Conservation (phyloP, 2,888 invertebrate genomes). For the Orthonevra nobilis region DNA sequence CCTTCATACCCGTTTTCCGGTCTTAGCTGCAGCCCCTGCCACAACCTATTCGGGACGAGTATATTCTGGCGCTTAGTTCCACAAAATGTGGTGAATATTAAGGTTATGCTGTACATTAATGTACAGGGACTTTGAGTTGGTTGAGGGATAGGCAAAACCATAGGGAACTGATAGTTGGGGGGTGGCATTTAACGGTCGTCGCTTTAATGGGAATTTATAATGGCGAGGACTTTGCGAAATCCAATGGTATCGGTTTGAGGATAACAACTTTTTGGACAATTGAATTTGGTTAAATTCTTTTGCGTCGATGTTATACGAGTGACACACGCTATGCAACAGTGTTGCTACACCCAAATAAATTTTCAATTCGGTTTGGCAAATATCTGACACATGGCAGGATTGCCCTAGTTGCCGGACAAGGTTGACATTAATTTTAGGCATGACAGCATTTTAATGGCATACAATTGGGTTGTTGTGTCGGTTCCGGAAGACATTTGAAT, state of each 20-base stretch:
- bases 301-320: constrained; percentile 19
- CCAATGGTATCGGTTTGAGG: constrained; percentile 14
- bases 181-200: constrained; percentile 44
- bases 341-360: constrained; percentile 33
- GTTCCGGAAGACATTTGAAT: constrained; percentile 44
- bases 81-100: constrained; percentile 41
- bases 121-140: constrained; percentile 23
- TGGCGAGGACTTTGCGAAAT: constrained; percentile 22
- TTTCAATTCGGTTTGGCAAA: constrained; percentile 45
- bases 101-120: constrained; percentile 37
- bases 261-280: constrained; percentile 61
- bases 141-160: too few species aligned
- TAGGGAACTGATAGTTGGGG: not conserved
- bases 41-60: constrained; percentile 49
- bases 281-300: constrained; percentile 62
- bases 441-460: constrained; percentile 48
- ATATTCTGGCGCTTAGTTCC: constrained; percentile 36
- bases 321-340: constrained; percentile 49
- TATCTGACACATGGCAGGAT: constrained; percentile 12
- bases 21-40: constrained; percentile 33
- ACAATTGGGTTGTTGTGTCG: constrained; percentile 43
- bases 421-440: constrained; percentile 49
- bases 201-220: constrained; percentile 43
- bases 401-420: constrained; percentile 24
- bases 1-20: constrained; percentile 30